Conservation (phyloP, 1,140 invertebrate species). For the Parasteatoda tepidariorum region DNA sequence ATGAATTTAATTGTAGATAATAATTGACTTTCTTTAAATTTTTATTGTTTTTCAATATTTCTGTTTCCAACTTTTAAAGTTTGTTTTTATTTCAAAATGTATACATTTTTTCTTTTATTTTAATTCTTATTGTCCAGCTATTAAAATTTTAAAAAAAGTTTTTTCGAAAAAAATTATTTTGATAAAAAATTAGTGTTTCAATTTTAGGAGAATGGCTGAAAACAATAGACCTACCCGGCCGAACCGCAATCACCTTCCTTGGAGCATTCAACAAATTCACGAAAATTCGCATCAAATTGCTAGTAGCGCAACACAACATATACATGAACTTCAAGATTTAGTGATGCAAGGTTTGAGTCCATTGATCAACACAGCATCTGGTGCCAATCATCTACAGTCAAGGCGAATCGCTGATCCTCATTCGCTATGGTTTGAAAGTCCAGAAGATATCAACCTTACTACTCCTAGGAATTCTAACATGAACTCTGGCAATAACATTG, state of each 20-base stretch:
- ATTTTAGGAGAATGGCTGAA: conserved; percentile 33
- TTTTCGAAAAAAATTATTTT: too few species aligned
- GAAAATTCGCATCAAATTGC: conserved; percentile 51
- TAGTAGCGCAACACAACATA: conserved; percentile 35
- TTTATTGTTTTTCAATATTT: too few species aligned
- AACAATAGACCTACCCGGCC: background rate
- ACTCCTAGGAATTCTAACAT: background rate
- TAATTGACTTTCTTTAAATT: too few species aligned
- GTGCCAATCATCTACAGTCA: background rate
- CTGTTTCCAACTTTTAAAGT: too few species aligned
- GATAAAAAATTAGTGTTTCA: background rate
- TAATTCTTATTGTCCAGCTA: too few species aligned
- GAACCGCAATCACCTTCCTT: conserved; percentile 15
- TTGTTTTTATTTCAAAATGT: too few species aligned
- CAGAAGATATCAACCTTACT: background rate
- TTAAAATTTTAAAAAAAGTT: too few species aligned
- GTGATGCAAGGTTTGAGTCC: conserved; percentile 46
- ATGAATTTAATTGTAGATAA: too few species aligned
- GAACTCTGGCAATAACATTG: background rate
- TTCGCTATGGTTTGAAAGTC: conserved; percentile 12
- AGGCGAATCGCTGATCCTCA: background rate
- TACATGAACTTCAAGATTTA: conserved; percentile 53
- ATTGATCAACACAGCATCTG: conserved; percentile 1
- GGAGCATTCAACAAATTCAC: conserved; percentile 46
- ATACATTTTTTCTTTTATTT: too few species aligned